Percentiles rank a stretch among this genome's conserved stretches.
Evolutionary conservation across 2,113 vertebrate species (phyloP).

Genomic region (Madoqua kirkii): DNA sequence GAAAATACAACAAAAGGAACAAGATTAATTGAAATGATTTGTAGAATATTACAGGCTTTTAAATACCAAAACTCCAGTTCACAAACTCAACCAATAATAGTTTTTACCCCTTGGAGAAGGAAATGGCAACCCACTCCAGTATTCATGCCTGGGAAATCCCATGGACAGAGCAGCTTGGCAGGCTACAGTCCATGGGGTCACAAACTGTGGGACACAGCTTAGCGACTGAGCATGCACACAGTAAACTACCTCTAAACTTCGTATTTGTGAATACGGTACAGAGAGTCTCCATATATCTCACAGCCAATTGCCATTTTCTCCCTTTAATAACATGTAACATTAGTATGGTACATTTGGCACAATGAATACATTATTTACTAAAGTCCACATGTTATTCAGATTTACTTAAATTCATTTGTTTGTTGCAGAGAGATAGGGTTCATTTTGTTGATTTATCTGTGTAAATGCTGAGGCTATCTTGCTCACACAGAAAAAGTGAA

Average conservation of each 20-base stretch:
- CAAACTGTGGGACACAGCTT: neutral
- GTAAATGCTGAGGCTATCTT: neutral
- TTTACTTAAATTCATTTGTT: neutral
- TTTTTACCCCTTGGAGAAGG: neutral
- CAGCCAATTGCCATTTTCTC: neutral
- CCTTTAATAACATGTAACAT: neutral
- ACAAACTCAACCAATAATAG: neutral
- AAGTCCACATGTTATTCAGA: neutral
- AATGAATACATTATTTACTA: neutral
- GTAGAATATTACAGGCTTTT: neutral
- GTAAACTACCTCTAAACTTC: neutral
- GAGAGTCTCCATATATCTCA: neutral
- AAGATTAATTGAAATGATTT: neutral
- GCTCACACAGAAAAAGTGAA: neutral
- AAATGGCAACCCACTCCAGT: neutral
- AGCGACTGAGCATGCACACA: neutral
- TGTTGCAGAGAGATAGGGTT: neutral
- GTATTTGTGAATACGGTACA: neutral
- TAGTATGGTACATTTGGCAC: neutral
- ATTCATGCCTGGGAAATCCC: neutral
- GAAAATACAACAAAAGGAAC: neutral
- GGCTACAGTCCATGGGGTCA: neutral
- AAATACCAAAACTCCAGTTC: neutral
- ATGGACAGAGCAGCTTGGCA: neutral
- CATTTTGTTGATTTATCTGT: neutral